A percentile compares a stretch with the other conserved stretches of the same genome.
Evolutionary conservation across 2,888 invertebrate genomes (phyloP).

Genomic region (Philonicus albiceps): DNA sequence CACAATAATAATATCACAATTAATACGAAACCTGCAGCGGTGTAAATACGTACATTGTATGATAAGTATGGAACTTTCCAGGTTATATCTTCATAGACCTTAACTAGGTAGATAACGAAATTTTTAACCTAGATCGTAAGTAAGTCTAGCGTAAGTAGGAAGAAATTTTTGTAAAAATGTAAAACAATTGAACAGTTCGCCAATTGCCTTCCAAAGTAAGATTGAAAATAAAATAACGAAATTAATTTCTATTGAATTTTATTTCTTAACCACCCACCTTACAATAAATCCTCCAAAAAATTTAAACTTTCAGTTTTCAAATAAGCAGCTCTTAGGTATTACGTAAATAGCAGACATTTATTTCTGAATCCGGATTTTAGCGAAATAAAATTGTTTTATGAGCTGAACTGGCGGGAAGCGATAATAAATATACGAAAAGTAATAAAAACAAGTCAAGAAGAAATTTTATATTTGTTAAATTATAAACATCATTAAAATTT

Average conservation of each 20-base stretch:
- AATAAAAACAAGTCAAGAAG: background rate
- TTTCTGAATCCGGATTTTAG: background rate
- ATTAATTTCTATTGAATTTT: conserved; percentile 42
- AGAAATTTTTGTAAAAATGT: conserved; percentile 36
- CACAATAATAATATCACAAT: conserved; percentile 21
- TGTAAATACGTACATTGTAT: conserved; percentile 31
- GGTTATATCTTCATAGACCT: conserved; percentile 15
- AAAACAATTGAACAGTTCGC: conserved; percentile 54
- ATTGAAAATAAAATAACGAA: conserved; percentile 59
- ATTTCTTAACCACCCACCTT: background rate
- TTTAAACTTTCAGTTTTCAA: background rate
- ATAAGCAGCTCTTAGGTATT: background rate
- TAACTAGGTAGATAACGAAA: conserved; percentile 29
- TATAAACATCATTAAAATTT: too few species aligned
- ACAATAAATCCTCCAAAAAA: background rate
- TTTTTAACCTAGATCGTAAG: conserved; percentile 23
- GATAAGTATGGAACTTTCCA: conserved; percentile 11
- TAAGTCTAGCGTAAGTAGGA: conserved; percentile 16
- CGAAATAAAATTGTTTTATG: background rate
- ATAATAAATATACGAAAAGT: background rate
- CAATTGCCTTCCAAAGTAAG: conserved; percentile 64
- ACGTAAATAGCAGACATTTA: background rate
- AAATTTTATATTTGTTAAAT: background rate
- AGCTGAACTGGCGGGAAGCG: too few species aligned
- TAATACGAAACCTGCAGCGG: background rate